phyloP scores from a whole-genome alignment of 2,797 vertebrate genomes.

The Loriculus beryllinus region DNA sequence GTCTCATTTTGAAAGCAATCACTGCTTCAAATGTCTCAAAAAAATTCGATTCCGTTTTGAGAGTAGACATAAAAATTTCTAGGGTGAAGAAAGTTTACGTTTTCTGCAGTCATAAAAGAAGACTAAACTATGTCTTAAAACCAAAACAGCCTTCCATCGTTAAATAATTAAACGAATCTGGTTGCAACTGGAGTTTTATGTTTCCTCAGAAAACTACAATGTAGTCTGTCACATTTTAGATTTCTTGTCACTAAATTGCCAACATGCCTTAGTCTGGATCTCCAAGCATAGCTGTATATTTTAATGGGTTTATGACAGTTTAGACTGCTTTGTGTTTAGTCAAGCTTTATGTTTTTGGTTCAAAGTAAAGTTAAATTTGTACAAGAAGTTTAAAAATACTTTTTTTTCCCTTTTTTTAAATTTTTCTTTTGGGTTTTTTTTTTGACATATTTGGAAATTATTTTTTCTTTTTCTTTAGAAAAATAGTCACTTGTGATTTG shows the following conservation, averaged over 20 bases:
- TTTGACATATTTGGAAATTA: not conserved
- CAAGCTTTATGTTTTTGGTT: not conserved
- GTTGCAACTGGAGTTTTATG: not conserved
- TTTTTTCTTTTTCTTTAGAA: not conserved
- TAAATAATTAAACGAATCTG: constrained; percentile 14
- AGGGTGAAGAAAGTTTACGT: not conserved
- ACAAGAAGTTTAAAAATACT: not conserved
- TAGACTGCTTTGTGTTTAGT: not conserved
- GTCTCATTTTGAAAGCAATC: not conserved
- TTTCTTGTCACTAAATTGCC: constrained; percentile 1
- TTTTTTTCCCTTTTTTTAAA: not conserved
- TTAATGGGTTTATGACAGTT: not conserved
- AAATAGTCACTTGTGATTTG: not conserved
- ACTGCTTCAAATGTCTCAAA: not conserved
- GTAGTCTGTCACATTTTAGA: not conserved
- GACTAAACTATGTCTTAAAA: not conserved
- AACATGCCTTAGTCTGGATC: not conserved
- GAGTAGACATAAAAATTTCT: not conserved
- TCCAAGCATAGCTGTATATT: not conserved
- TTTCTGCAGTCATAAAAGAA: not conserved
- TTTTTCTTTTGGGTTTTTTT: too few relatives aligned
- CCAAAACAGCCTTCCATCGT: not conserved
- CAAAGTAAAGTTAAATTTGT: not conserved
- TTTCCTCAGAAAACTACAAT: not conserved
- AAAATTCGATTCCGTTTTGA: not conserved